Percentiles rank a stretch among this genome's conserved stretches.
Conservation (phyloP, 2,113 vertebrate genomes). For the Dromaius novaehollandiae region DNA sequence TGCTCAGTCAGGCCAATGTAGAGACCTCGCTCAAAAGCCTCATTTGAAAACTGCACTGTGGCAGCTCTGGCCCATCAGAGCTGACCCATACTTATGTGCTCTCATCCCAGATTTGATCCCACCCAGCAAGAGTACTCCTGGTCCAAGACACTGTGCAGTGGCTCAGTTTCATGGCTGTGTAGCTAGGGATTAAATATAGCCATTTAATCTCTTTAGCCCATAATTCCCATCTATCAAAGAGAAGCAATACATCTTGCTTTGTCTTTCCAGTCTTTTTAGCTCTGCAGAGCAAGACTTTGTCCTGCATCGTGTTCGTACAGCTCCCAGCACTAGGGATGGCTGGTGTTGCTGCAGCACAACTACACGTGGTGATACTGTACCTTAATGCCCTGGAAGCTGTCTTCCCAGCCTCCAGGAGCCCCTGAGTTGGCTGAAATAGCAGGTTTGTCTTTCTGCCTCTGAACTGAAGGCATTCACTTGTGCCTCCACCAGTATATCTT, state of each 20-base stretch:
- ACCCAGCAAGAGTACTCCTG: neutral
- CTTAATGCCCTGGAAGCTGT: neutral
- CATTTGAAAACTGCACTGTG: accelerated
- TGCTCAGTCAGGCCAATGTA: neutral
- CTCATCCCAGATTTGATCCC: neutral
- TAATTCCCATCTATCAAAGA: neutral
- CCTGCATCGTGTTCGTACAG: neutral
- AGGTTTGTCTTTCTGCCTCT: constrained; percentile 4
- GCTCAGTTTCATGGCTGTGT: neutral
- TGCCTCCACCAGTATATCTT: neutral
- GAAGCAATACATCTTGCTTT: neutral
- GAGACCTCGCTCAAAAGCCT: neutral
- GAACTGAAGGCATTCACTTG: neutral
- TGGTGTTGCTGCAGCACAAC: accelerated
- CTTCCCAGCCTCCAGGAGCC: neutral
- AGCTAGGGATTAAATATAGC: neutral
- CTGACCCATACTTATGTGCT: neutral
- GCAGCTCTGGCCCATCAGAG: neutral
- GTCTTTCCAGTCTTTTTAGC: neutral
- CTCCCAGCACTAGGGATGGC: neutral
- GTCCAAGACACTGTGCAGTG: neutral
- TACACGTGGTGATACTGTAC: neutral
- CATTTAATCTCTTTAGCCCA: neutral
- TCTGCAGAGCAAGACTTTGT: accelerated
- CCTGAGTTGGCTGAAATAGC: neutral